A percentile compares a stretch with the other conserved stretches of the same genome.
Conservation (phyloP, 2,888 invertebrate species). For the Perithous albicinctus region DNA sequence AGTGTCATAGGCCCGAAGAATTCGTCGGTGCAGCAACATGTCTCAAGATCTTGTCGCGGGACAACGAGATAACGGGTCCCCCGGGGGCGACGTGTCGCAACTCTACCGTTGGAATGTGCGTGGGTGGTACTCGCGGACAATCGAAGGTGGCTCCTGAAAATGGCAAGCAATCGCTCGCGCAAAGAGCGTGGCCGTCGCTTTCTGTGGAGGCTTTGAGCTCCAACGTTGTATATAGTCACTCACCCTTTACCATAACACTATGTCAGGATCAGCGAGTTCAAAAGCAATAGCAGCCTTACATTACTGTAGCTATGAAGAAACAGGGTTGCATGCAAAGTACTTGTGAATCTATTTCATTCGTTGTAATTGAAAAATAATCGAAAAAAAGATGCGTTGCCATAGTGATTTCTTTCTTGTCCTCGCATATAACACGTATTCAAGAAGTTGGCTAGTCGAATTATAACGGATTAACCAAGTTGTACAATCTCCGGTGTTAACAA, state of each 20-base stretch:
- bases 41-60: constrained; percentile 59
- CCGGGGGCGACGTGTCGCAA: constrained; percentile 63
- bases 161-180: constrained; percentile 48
- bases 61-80: constrained; percentile 60
- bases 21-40: constrained; percentile 53
- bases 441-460: background rate
- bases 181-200: constrained; percentile 43
- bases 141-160: constrained; percentile 66
- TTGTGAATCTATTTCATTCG: background rate
- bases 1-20: constrained; percentile 40
- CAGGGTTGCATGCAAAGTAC: too few species aligned
- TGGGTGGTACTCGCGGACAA: constrained; percentile 66
- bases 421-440: background rate
- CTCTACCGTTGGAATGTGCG: constrained; percentile 65
- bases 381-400: background rate
- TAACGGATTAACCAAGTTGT: constrained; percentile 27
- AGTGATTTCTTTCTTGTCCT: background rate
- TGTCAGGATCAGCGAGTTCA: constrained; percentile 43
- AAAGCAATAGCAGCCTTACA: background rate
- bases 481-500: constrained; percentile 32
- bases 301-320: too few species aligned
- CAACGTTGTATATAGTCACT: constrained; percentile 9
- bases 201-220: constrained; percentile 40
- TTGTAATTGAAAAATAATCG: background rate
- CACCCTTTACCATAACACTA: constrained; percentile 39